These are phyloP conservation scores for Palythoa heliodiscus DNA, from an alignment of 92 coral and sea anemone genomes.

Conservation along the genomic window DNA sequence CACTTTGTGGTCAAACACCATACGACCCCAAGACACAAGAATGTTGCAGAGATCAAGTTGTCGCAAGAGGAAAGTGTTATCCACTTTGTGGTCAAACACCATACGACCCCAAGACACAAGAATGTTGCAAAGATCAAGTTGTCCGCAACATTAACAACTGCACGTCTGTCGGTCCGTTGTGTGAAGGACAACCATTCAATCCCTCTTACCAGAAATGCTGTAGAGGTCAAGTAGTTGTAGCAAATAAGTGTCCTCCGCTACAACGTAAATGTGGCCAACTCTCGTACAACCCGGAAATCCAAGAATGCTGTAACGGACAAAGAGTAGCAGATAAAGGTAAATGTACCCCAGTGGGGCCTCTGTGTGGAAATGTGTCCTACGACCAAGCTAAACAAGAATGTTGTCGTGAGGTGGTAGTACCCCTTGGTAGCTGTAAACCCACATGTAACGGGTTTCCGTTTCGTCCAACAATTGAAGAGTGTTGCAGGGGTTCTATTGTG, in stretches of 20 bases:
- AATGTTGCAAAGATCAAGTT: slow-evolving; percentile 18
- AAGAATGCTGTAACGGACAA: slow-evolving; percentile 17
- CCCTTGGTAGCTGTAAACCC: neutral
- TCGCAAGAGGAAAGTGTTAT: neutral
- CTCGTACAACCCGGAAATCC: neutral
- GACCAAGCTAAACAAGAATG: slow-evolving; percentile 25
- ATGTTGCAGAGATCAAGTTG: slow-evolving; percentile 24
- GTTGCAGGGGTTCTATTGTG: slow-evolving; percentile 38
- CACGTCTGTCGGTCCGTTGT: neutral
- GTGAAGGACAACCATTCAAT: neutral
- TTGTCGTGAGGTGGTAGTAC: slow-evolving; percentile 25
- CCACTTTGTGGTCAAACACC: neutral
- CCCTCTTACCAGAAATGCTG: neutral
- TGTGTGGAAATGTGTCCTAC: slow-evolving; percentile 25
- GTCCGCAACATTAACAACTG: neutral
- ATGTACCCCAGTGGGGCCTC: slow-evolving; percentile 11
- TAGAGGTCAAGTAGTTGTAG: neutral
- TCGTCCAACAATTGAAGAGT: neutral
- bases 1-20: neutral
- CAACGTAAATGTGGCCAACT: neutral
- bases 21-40: neutral
- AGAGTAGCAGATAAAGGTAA: neutral
- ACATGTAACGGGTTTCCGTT: neutral
- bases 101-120: neutral
- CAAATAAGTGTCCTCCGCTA: neutral